A percentile compares a stretch with the other conserved stretches of the same genome.
phyloP scores from a whole-genome alignment of 2,113 vertebrate species.

The Takifugu bimaculatus region DNA sequence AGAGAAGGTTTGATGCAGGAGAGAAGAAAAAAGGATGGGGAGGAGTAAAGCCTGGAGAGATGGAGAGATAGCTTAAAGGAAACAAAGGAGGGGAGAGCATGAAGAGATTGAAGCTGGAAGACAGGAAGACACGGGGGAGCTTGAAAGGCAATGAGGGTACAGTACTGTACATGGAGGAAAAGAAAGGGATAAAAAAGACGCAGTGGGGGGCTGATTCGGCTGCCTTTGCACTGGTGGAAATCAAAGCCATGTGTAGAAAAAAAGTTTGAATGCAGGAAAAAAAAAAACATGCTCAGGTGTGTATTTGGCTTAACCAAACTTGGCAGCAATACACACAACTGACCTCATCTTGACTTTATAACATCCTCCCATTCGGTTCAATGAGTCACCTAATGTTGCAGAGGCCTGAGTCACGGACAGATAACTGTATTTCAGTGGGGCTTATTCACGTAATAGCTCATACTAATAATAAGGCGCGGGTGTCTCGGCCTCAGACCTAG shows the following conservation, averaged over 20 bases:
- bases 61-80: conserved; percentile 52
- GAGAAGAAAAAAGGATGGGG: conserved; percentile 38
- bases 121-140: conserved; percentile 55
- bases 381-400: conserved; percentile 45
- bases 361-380: conserved; percentile 19
- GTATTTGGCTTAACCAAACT: conserved; percentile 20
- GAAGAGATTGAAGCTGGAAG: conserved; percentile 55
- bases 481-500: conserved; percentile 33
- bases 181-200: conserved; percentile 17
- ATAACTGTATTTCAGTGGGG: conserved; percentile 21
- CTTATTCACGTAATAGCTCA: conserved; percentile 31
- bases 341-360: conserved; percentile 15
- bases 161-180: conserved; percentile 22
- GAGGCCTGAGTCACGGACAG: conserved; percentile 18
- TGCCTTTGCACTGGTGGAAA: conserved; percentile 22
- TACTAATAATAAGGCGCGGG: conserved; percentile 50
- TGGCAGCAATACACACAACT: conserved; percentile 24
- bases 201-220: conserved; percentile 51
- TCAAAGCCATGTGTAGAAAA: conserved; percentile 6
- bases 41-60: conserved; percentile 56
- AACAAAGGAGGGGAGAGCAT: conserved; percentile 61
- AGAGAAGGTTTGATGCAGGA: conserved; percentile 36
- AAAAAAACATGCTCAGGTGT: conserved; percentile 11
- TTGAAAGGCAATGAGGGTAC: conserved; percentile 53
- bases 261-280: not conserved